A percentile compares a stretch with the other conserved stretches of the same genome.
Evolutionary conservation across 2,113 vertebrate genomes (phyloP).

Genomic region (Ceuthmochares aereus): DNA sequence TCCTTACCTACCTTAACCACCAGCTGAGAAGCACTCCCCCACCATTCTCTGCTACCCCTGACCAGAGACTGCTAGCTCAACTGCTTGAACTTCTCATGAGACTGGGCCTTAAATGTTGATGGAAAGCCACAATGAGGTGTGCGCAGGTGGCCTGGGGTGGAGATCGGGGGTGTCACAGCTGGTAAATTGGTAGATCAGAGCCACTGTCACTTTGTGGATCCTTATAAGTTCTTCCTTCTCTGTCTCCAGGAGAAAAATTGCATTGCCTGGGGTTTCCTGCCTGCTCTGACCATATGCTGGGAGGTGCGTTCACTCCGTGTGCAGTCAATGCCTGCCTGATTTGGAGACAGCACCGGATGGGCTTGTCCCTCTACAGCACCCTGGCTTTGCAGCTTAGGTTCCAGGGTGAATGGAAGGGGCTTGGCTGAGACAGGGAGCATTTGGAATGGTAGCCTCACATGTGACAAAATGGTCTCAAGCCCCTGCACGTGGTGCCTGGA

Average conservation of each 20-base stretch:
- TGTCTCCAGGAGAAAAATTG: too few species aligned
- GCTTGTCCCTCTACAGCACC: not conserved
- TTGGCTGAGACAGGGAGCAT: not conserved
- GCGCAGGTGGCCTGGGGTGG: not conserved
- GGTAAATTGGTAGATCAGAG: not conserved
- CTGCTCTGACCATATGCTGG: not conserved
- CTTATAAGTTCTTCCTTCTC: not conserved
- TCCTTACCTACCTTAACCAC: not conserved
- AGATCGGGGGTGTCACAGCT: not conserved
- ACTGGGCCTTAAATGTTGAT: not conserved
- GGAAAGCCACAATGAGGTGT: not conserved
- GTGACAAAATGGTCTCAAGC: not conserved
- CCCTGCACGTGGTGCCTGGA: accelerated
- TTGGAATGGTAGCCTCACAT: not conserved
- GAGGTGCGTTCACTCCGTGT: not conserved
- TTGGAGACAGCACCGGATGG: accelerated
- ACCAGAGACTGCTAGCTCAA: not conserved
- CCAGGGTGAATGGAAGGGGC: not conserved
- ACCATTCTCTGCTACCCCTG: not conserved
- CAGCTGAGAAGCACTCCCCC: not conserved
- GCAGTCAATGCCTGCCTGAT: accelerated
- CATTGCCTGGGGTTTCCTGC: not conserved
- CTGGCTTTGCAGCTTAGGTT: not conserved
- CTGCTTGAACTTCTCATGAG: not conserved
- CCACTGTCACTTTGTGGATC: not conserved